Conservation (phyloP, 2,113 vertebrate genomes). For the Apaloderma vittatum region DNA sequence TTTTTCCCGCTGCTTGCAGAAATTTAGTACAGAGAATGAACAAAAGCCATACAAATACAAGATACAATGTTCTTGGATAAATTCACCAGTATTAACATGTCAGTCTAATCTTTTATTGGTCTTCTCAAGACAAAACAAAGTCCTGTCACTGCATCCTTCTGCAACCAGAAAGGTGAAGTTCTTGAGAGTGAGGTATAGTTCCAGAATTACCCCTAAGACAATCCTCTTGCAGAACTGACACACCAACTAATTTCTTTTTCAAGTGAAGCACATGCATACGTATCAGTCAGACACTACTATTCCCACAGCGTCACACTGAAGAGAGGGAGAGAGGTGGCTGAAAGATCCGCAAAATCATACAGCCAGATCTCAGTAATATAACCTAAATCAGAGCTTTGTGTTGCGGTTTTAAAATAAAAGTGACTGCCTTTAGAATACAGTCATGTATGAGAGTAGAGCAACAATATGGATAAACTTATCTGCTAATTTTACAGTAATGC, state of each 20-base stretch:
- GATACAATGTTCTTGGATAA: neutral
- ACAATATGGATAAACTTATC: neutral
- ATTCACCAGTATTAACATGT: neutral
- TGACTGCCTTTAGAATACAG: neutral
- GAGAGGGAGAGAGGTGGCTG: neutral
- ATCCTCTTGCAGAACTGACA: neutral
- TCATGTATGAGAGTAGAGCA: neutral
- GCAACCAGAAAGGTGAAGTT: neutral
- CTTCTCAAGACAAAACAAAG: neutral
- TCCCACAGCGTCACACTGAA: neutral
- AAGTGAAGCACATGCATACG: neutral
- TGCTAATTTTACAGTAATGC: neutral
- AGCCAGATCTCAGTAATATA: neutral
- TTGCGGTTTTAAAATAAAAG: neutral
- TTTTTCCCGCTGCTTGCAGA: slow-evolving; percentile 19
- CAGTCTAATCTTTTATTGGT: neutral
- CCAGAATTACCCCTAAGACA: neutral
- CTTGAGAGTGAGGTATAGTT: neutral
- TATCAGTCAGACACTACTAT: neutral
- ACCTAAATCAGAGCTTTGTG: neutral
- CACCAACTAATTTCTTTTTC: neutral
- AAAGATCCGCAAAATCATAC: neutral
- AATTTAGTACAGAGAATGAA: neutral
- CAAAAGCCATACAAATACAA: neutral
- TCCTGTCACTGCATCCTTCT: neutral